Conservation (phyloP, 2,113 vertebrate species). For the Acanthochromis polyacanthus region DNA sequence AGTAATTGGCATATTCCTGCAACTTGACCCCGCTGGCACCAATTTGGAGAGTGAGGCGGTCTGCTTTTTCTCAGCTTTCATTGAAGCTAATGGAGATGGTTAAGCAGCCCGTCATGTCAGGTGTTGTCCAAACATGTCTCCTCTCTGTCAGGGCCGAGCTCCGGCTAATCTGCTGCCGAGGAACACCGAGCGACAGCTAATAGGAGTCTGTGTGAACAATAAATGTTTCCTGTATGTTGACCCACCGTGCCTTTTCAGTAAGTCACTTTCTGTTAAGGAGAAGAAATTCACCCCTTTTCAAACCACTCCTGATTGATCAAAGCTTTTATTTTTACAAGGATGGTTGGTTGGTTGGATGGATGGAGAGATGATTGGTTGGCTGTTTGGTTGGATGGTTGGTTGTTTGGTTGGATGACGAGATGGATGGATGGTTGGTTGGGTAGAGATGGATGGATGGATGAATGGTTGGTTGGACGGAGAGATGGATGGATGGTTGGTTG, state of each 20-base stretch:
- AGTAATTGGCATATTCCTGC: slow-evolving; percentile 99
- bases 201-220: slow-evolving; percentile 61
- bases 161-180: slow-evolving; percentile 55
- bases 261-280: slow-evolving; percentile 10
- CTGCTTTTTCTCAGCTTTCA: slow-evolving; percentile 96
- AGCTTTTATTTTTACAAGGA: no score
- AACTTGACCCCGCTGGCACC: slow-evolving; percentile 93
- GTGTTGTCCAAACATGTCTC: slow-evolving; percentile 76
- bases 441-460: no score
- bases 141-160: slow-evolving; percentile 22
- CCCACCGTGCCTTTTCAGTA: slow-evolving; percentile 21
- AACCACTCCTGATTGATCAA: background rate
- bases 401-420: no score
- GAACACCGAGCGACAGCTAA: slow-evolving; percentile 65
- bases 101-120: slow-evolving; percentile 86
- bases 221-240: slow-evolving; percentile 48
- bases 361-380: no score
- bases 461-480: no score
- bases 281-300: slow-evolving; percentile 9
- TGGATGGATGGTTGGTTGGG: no score
- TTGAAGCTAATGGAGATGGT: slow-evolving; percentile 94
- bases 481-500: no score
- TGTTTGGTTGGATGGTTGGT: no score
- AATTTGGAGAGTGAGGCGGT: slow-evolving; percentile 88
- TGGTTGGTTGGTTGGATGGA: no score